These are phyloP conservation scores for Orchesella cincta DNA, from an alignment of 1,140 invertebrate genomes.

Conservation along the genomic window DNA sequence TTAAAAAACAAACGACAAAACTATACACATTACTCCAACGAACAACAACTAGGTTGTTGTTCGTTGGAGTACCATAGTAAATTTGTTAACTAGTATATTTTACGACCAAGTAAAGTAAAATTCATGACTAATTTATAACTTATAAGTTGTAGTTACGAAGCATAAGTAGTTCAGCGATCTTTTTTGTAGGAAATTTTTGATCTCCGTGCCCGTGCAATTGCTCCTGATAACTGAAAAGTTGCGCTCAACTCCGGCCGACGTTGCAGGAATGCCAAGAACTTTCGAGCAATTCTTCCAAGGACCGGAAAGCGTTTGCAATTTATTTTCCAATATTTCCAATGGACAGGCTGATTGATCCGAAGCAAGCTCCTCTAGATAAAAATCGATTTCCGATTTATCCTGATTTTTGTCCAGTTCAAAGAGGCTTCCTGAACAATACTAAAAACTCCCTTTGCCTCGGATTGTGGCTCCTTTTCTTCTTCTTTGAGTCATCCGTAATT, in stretches of 20 bases:
- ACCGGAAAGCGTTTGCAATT: slow-evolving; percentile 30
- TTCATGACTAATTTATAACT: no score
- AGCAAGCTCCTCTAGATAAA: background rate
- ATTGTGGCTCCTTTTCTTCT: background rate
- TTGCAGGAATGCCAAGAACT: slow-evolving; percentile 26
- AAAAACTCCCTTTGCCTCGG: background rate
- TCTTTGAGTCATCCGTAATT: background rate
- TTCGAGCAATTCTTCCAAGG: slow-evolving; percentile 17
- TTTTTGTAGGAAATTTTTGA: background rate
- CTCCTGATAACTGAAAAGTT: slow-evolving; percentile 9
- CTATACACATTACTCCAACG: no score
- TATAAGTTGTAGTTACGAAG: background rate
- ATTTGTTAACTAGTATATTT: no score
- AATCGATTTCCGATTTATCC: slow-evolving; percentile 11
- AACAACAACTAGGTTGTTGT: no score
- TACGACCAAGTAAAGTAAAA: no score
- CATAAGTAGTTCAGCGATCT: background rate
- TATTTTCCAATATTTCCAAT: slow-evolving; percentile 47
- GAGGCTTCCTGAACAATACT: background rate
- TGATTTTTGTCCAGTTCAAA: background rate
- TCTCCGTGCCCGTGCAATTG: background rate
- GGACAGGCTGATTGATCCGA: slow-evolving; percentile 2
- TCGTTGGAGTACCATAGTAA: no score
- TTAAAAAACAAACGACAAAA: no score
- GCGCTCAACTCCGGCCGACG: slow-evolving; percentile 18